These are phyloP conservation scores for Adineta ricciae DNA, from an alignment of 2,888 invertebrate genomes.

Conservation along the genomic window DNA sequence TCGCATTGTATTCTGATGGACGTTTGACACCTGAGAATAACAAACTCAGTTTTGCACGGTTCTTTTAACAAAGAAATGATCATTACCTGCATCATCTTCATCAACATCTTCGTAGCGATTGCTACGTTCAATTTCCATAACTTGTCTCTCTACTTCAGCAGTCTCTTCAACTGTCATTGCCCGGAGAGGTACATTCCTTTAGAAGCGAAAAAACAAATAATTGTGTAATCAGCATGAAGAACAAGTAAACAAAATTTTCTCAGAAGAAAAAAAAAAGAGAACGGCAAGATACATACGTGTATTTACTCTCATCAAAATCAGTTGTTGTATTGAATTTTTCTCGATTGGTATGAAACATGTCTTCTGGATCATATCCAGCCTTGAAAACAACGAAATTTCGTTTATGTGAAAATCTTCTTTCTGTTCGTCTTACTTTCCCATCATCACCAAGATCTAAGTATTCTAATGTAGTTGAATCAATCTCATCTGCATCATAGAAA, in stretches of 20 bases:
- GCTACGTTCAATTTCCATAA: neutral
- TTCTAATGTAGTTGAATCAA: neutral
- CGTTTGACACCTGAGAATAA: neutral
- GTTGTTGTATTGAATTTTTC: neutral
- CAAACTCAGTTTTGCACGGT: too few relatives aligned
- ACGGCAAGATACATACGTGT: neutral
- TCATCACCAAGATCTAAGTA: neutral
- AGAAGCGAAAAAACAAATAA: neutral
- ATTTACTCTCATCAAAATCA: neutral
- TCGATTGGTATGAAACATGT: neutral
- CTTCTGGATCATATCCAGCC: neutral
- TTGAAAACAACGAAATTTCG: neutral
- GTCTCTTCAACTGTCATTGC: neutral
- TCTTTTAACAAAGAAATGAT: neutral
- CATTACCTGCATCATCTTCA: neutral
- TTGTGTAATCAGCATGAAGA: too few relatives aligned
- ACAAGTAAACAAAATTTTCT: too few relatives aligned
- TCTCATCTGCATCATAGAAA: neutral
- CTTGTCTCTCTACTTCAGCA: neutral
- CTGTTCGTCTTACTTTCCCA: neutral
- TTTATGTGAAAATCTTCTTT: too few relatives aligned
- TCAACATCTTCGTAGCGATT: neutral
- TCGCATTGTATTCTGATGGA: neutral
- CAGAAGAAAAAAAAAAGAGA: neutral
- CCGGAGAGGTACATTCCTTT: neutral